These are phyloP conservation scores for Lithosia quadra DNA, from an alignment of 2,888 invertebrate species.

Conservation along the genomic window DNA sequence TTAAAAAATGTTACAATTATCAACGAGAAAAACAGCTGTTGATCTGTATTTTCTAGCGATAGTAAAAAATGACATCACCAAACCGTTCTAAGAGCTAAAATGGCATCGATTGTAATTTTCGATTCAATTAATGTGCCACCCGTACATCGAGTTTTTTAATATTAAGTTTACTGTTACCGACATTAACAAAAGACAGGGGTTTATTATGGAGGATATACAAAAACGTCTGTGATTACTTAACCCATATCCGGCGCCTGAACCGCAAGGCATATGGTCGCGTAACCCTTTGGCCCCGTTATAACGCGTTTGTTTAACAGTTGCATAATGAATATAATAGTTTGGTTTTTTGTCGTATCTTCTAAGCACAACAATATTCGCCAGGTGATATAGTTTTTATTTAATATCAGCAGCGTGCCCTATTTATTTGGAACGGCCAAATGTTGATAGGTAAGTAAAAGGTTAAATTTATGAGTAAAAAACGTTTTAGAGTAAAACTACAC, in stretches of 20 bases:
- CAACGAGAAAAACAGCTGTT: conserved; percentile 51
- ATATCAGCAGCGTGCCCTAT: conserved; percentile 35
- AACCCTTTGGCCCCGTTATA: conserved; percentile 87
- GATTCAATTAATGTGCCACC: conserved; percentile 76
- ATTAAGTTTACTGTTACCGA: conserved; percentile 71
- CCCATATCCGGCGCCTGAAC: conserved; percentile 81
- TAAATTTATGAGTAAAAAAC: neutral
- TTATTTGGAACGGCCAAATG: conserved; percentile 28
- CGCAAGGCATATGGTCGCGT: conserved; percentile 75
- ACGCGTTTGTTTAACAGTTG: conserved; percentile 77
- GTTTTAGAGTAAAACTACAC: neutral
- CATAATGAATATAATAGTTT: conserved; percentile 74
- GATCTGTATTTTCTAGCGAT: conserved; percentile 33
- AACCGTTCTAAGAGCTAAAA: conserved; percentile 58
- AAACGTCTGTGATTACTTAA: conserved; percentile 81
- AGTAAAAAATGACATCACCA: conserved; percentile 60
- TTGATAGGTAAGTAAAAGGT: neutral
- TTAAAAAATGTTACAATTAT: conserved; percentile 23
- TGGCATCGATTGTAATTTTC: conserved; percentile 65
- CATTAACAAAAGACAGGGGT: conserved; percentile 75
- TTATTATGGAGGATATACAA: conserved; percentile 76
- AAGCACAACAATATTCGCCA: conserved; percentile 63
- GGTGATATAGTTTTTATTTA: conserved; percentile 64
- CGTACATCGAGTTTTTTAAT: conserved; percentile 67
- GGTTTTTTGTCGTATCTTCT: conserved; percentile 64